Conservation (phyloP, 2,113 vertebrate species). For the Nematolebias whitei region DNA sequence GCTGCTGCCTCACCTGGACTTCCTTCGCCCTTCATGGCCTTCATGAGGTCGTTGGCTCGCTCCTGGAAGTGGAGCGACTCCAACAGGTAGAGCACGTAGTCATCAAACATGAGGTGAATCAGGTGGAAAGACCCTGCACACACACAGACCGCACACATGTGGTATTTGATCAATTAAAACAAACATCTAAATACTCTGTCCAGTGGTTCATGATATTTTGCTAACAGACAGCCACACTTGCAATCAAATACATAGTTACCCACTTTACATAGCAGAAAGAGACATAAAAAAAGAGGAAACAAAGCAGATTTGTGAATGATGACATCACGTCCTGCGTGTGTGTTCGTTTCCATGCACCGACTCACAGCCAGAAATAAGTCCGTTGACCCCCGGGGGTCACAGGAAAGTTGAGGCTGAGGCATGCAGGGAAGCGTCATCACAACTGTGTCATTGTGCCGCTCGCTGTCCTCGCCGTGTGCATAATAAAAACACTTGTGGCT, state of each 20-base stretch:
- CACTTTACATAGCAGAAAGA: no score
- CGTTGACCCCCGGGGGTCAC: slow-evolving; percentile 61
- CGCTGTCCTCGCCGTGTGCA: slow-evolving; percentile 58
- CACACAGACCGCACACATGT: background rate
- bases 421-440: slow-evolving; percentile 67
- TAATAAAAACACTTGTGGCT: slow-evolving; percentile 76
- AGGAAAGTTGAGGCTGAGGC: slow-evolving; percentile 47
- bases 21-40: slow-evolving; percentile 93
- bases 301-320: slow-evolving; percentile 9
- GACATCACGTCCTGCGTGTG: slow-evolving; percentile 62
- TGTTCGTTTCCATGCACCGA: slow-evolving; percentile 54
- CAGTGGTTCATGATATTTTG: no score
- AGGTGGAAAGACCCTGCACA: slow-evolving; percentile 95
- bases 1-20: slow-evolving; percentile 83
- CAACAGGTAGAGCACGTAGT: slow-evolving; percentile 96
- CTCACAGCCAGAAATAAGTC: slow-evolving; percentile 68
- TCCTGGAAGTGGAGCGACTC: slow-evolving; percentile 98
- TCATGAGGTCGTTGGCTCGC: slow-evolving; percentile 94
- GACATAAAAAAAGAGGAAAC: background rate
- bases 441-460: slow-evolving; percentile 70
- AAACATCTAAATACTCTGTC: no score
- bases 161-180: background rate
- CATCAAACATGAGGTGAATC: slow-evolving; percentile 98
- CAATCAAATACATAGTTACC: no score
- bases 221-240: no score